Evolutionary conservation across 2,888 invertebrate species (phyloP), one percentile per base, ranked within the genome.

Genomic region (Sturmia bella): DNA sequence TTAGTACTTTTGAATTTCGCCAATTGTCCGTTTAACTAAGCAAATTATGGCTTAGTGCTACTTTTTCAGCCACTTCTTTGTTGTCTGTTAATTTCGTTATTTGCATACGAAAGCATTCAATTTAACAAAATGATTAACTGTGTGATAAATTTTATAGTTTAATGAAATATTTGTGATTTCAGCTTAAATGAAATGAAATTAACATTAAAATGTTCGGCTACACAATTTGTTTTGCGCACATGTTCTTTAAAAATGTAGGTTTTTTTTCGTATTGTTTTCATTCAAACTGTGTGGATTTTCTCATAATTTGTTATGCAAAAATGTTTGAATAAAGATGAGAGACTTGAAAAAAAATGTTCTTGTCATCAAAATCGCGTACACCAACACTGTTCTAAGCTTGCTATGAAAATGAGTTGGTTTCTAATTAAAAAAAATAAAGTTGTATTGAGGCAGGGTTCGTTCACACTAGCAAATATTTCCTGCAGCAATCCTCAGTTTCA

Each of bases 301-400:
- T 72, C 78, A 78, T 78, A 50, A 72, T 78, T 78, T 78, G n/a
- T 59, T 72, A 78, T 72, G 57, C 78, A 72, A 48, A 57, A 72
- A 61, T 41, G 21, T 37, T 78, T 59, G 32, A 59, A 72, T 39
- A 72, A 59, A 52, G 50, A 50, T 59, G 41, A 52, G 21, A 11
- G 48, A 37, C 48, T 39, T n/a, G n/a, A n/a, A 48, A 24, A 17
- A 48, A 39, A 27, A 24, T 37, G 17, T 50, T 39, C 13, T 50
- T 39, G 48, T 66, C 41, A 57, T 15, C 12, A 57, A 13, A 9
- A n/a, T 9, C 13, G 7, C 41, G 6, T 9, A 27, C 27, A 11
- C 41, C 9, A 32, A 7, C 32, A 9, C 9, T 32, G 32, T 32
- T 32, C 3, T 32, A 32, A 9, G 32, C 32, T 32, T 32, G 32